Evolutionary conservation across 2,113 vertebrate genomes (phyloP).

Genomic region (Diglossa brunneiventris): DNA sequence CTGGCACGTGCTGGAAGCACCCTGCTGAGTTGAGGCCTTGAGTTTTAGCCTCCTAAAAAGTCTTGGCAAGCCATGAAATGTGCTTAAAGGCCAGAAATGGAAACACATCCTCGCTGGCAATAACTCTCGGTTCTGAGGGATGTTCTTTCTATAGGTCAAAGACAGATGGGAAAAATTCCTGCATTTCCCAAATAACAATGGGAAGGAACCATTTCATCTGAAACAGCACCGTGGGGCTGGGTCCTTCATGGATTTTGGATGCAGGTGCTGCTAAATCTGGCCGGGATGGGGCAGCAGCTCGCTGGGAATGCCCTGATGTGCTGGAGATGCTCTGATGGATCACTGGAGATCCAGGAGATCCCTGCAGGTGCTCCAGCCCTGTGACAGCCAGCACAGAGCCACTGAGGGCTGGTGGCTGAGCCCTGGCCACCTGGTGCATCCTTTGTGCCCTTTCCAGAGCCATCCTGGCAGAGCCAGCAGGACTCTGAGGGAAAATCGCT

Average conservation of each 20-base stretch:
- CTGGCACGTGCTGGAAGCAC: background rate
- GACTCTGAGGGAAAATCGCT: background rate
- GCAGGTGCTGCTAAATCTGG: background rate
- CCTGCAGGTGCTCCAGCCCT: background rate
- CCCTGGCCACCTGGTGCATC: background rate
- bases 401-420: accelerated
- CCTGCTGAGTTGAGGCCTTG: background rate
- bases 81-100: slow-evolving; percentile 31
- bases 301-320: background rate
- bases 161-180: slow-evolving; percentile 14
- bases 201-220: slow-evolving; percentile 43
- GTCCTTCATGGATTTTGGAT: background rate
- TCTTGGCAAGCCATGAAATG: slow-evolving; percentile 37
- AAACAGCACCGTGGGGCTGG: background rate
- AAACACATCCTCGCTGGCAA: slow-evolving; percentile 3
- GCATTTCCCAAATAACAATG: slow-evolving; percentile 2
- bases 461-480: background rate
- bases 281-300: background rate
- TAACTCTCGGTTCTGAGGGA: background rate
- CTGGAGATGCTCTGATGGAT: background rate
- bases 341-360: background rate
- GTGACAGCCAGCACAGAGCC: background rate
- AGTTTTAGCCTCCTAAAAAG: slow-evolving; percentile 25
- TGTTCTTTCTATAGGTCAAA: slow-evolving; percentile 4
- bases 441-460: background rate